Evolutionary conservation across 2,797 vertebrate species (phyloP).

Genomic region (Arremon brunneinucha): DNA sequence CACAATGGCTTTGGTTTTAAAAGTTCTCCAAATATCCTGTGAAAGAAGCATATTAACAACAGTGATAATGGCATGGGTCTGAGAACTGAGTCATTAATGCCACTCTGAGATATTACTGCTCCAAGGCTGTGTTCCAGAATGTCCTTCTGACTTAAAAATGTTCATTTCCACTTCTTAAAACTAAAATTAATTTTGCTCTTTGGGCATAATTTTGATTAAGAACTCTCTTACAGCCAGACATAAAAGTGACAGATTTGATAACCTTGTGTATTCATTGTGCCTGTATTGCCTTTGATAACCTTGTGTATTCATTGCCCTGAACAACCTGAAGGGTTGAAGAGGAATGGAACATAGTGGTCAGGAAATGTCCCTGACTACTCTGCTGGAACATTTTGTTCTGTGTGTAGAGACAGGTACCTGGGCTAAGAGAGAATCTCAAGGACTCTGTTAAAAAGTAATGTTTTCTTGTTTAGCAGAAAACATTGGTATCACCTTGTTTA

Average conservation of each 20-base stretch:
- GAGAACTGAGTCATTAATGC: neutral
- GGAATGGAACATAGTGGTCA: neutral
- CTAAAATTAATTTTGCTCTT: neutral
- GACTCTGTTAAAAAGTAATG: neutral
- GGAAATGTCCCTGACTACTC: neutral
- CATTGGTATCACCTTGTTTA: neutral
- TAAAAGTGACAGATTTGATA: neutral
- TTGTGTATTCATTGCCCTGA: neutral
- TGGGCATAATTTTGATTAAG: neutral
- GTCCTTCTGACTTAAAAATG: neutral
- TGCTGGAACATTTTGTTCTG: neutral
- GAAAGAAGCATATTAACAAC: neutral
- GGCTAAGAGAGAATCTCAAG: neutral
- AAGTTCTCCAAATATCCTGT: neutral
- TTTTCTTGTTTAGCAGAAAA: neutral
- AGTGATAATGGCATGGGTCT: neutral
- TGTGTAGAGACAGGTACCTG: neutral
- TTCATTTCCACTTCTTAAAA: neutral
- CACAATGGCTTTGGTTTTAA: neutral
- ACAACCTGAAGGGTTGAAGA: neutral
- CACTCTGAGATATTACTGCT: neutral
- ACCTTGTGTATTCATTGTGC: neutral
- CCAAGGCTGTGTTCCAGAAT: neutral
- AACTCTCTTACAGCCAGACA: neutral
- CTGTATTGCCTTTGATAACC: neutral